A percentile compares a stretch with the other conserved stretches of the same genome.
Conservation (phyloP, 2,113 vertebrate genomes). For the Carlito syrichta region DNA sequence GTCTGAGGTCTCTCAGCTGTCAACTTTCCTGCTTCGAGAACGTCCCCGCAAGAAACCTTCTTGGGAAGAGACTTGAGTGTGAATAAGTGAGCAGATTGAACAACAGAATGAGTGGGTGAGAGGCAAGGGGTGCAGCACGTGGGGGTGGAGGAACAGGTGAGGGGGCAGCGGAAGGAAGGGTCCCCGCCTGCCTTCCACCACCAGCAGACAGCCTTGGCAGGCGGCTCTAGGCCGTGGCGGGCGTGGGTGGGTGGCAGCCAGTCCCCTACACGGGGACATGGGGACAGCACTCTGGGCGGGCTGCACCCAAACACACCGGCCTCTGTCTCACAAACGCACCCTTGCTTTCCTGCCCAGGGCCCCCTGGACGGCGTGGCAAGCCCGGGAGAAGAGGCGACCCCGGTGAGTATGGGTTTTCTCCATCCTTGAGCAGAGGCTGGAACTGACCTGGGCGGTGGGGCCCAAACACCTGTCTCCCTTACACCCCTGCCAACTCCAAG, state of each 20-base stretch:
- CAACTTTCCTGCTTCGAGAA: neutral
- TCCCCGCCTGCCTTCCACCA: neutral
- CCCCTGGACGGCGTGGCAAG: constrained; percentile 93
- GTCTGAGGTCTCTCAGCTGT: neutral
- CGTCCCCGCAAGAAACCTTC: neutral
- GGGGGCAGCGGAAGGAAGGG: neutral
- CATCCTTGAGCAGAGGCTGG: neutral
- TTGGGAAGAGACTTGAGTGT: too few species aligned
- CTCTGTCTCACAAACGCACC: neutral
- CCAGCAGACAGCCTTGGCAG: neutral
- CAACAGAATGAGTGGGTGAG: too few species aligned
- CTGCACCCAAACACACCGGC: neutral
- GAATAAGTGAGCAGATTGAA: neutral
- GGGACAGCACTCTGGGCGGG: too few species aligned
- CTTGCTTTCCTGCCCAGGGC: constrained; percentile 85
- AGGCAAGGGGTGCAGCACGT: too few species aligned
- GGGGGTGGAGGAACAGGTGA: neutral
- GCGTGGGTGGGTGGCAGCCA: rapidly evolving
- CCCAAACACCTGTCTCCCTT: rapidly evolving
- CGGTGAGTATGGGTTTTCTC: constrained; percentile 81
- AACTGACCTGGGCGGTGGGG: neutral
- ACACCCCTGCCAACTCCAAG: too few species aligned
- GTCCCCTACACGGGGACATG: too few species aligned
- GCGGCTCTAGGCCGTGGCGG: neutral
- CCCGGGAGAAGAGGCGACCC: constrained; percentile 92